Evolutionary conservation across 2,888 invertebrate genomes (phyloP).

Genomic region (Drosophila koepferae): DNA sequence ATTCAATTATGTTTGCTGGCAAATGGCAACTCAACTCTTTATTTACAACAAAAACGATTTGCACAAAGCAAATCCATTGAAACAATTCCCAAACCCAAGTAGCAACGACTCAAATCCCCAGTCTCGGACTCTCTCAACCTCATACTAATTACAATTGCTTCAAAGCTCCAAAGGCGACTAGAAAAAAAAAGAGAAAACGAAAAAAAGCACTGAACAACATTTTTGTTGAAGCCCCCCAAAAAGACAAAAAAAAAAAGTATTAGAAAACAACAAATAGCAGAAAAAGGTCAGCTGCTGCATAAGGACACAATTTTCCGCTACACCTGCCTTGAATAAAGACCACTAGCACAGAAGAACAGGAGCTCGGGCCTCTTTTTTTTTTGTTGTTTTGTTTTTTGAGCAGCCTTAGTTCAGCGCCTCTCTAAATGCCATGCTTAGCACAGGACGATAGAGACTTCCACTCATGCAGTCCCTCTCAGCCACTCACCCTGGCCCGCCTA

Average conservation of each 20-base stretch:
- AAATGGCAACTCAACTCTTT: slow-evolving; percentile 54
- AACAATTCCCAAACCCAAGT: slow-evolving; percentile 53
- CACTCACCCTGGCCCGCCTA: background rate
- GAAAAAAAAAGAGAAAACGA: slow-evolving; percentile 16
- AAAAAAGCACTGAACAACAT: slow-evolving; percentile 40
- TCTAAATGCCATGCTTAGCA: slow-evolving; percentile 59
- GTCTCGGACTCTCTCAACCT: slow-evolving; percentile 25
- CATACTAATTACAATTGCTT: slow-evolving; percentile 65
- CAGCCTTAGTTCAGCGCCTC: slow-evolving; percentile 9
- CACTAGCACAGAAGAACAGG: slow-evolving; percentile 7
- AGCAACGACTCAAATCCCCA: slow-evolving; percentile 44
- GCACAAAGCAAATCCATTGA: slow-evolving; percentile 43
- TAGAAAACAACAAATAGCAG: background rate
- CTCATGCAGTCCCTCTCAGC: background rate
- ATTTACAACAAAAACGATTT: slow-evolving; percentile 44
- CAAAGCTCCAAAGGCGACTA: slow-evolving; percentile 37
- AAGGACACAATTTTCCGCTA: slow-evolving; percentile 64
- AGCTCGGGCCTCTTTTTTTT: slow-evolving; percentile 13
- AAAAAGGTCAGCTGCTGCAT: slow-evolving; percentile 50
- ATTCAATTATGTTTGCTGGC: slow-evolving; percentile 56
- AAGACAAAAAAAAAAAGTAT: background rate
- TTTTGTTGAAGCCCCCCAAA: slow-evolving; percentile 28
- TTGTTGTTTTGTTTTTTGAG: background rate
- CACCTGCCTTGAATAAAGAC: slow-evolving; percentile 56
- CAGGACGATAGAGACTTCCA: slow-evolving; percentile 17